These are phyloP conservation scores for Trachelus tabidus DNA, from an alignment of 2,888 invertebrate genomes.

Conservation along the genomic window DNA sequence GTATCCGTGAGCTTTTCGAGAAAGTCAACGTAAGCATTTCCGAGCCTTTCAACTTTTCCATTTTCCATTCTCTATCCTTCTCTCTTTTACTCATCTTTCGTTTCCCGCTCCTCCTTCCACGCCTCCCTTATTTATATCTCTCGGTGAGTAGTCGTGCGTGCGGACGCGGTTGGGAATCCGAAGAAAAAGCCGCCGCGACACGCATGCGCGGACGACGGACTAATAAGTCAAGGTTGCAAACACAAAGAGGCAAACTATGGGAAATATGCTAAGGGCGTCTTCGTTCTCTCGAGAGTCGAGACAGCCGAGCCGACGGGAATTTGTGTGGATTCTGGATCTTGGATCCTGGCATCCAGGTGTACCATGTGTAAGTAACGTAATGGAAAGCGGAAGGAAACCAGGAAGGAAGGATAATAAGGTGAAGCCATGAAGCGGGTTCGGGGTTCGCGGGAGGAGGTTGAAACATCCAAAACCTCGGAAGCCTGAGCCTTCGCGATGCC, in stretches of 20 bases:
- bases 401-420: constrained; percentile 37
- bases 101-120: neutral
- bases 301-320: neutral
- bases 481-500: neutral
- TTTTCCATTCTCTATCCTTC: neutral
- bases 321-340: neutral
- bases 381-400: constrained; percentile 40
- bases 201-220: neutral
- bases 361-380: constrained; percentile 43
- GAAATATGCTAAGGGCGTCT: constrained; percentile 1
- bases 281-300: neutral
- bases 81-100: neutral
- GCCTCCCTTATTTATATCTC: neutral
- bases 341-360: constrained; percentile 14
- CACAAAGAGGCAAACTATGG: constrained; percentile 1
- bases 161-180: neutral
- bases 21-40: neutral
- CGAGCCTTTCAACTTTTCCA: neutral
- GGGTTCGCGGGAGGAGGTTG: constrained; percentile 1
- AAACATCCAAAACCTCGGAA: neutral
- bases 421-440: constrained; percentile 8
- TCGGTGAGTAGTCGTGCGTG: neutral
- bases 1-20: neutral
- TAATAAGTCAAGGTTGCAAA: neutral
- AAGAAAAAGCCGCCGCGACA: neutral